phyloP scores from a whole-genome alignment of 2,888 invertebrate genomes.

The Arge pagana region DNA sequence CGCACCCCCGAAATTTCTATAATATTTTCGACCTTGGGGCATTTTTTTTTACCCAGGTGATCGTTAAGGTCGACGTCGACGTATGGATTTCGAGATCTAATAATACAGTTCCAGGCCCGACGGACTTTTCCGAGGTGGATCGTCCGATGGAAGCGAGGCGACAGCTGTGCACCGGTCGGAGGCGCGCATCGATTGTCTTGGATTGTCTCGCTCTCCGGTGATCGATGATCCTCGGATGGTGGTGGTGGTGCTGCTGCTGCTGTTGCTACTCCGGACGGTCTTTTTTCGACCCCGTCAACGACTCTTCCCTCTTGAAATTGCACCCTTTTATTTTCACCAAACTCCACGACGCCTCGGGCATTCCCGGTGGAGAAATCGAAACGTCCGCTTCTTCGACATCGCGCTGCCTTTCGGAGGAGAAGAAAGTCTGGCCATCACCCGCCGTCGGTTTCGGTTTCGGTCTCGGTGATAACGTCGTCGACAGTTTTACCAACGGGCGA shows the following conservation, averaged over 20 bases:
- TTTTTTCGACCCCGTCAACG: conserved; percentile 41
- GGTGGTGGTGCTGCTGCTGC: conserved; percentile 40
- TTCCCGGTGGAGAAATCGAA: no score
- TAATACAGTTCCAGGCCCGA: conserved; percentile 37
- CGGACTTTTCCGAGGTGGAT: conserved; percentile 48
- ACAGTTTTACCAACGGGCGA: no score
- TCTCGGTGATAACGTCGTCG: no score
- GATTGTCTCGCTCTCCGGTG: conserved; percentile 59
- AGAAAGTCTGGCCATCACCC: no score
- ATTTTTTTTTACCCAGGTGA: no score
- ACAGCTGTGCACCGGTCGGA: conserved; percentile 63
- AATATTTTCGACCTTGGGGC: no score
- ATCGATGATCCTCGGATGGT: conserved; percentile 66
- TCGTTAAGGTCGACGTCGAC: conserved; percentile 31
- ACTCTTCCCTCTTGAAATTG: conserved; percentile 39
- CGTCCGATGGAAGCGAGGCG: conserved; percentile 56
- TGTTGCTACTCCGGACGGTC: conserved; percentile 38
- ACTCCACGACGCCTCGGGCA: no score
- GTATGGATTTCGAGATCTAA: conserved; percentile 45
- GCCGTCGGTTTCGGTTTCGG: no score
- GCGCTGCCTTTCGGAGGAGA: no score
- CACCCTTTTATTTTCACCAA: no score
- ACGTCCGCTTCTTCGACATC: no score
- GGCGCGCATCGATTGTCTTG: conserved; percentile 64
- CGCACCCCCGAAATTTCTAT: no score